Evolutionary conservation across 2,888 invertebrate species (phyloP).

Genomic region (Mesorhabditis spiculigera): DNA sequence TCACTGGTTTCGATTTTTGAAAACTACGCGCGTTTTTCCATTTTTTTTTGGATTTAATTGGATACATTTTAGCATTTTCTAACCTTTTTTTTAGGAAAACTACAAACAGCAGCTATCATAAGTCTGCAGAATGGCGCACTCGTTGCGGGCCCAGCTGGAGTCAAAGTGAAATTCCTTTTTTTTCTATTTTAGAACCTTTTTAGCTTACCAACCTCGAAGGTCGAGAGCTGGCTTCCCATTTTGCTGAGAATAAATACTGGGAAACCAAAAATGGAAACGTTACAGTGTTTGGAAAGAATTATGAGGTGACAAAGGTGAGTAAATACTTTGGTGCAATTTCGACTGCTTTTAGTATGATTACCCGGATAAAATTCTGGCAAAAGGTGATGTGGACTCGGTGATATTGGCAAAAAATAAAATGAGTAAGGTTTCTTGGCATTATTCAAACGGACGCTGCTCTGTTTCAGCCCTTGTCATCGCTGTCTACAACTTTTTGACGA

Average conservation of each 20-base stretch:
- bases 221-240: neutral
- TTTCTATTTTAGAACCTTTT: neutral
- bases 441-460: neutral
- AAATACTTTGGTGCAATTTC: neutral
- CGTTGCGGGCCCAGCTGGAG: neutral
- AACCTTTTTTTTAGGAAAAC: neutral
- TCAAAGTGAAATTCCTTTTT: neutral
- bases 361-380: neutral
- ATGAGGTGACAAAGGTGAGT: neutral
- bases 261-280: neutral
- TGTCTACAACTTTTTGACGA: neutral
- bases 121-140: neutral
- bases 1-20: too few species aligned
- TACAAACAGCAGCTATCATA: neutral
- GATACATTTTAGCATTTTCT: neutral
- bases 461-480: neutral
- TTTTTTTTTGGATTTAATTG: neutral
- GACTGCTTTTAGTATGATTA: neutral
- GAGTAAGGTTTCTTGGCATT: neutral
- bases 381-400: neutral
- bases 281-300: neutral
- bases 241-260: neutral
- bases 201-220: slow-evolving; percentile 2
- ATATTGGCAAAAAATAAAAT: slow-evolving; percentile 1
- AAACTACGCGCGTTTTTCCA: too few species aligned